Evolutionary conservation across 92 coral and sea anemone species (phyloP).

Genomic region (Epizoanthus rinbou): DNA sequence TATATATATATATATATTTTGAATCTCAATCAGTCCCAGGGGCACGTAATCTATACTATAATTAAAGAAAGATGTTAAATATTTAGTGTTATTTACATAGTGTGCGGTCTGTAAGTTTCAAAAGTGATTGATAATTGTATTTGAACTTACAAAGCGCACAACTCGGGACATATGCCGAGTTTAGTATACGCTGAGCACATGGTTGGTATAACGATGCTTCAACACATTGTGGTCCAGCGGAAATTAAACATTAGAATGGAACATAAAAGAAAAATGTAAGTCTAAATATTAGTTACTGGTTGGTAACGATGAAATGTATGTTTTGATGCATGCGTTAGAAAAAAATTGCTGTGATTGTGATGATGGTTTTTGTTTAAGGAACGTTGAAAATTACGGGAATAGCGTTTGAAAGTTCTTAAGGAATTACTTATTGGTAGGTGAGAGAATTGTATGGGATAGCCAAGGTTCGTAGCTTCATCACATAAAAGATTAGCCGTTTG

Average conservation of each 20-base stretch:
- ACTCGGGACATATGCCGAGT: not conserved
- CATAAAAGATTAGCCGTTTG: not conserved
- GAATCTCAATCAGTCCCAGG: constrained; percentile 14
- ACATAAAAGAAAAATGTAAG: not conserved
- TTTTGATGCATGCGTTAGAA: not conserved
- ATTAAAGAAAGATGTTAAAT: not conserved
- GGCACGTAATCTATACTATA: not conserved
- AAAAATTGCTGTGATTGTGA: too few relatives aligned
- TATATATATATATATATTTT: not conserved
- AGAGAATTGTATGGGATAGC: not conserved
- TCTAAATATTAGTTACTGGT: not conserved
- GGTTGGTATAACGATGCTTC: not conserved
- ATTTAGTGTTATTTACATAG: not conserved
- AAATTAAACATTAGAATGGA: not conserved
- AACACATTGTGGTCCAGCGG: constrained; percentile 2
- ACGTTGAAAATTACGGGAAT: too few relatives aligned
- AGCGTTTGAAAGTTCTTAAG: too few relatives aligned
- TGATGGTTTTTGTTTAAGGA: too few relatives aligned
- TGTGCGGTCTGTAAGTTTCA: not conserved
- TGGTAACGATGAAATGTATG: not conserved
- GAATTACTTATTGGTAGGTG: not conserved
- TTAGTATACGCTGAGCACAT: not conserved
- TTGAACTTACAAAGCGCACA: not conserved
- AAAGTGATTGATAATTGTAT: not conserved
- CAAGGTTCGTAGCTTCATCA: not conserved